phyloP scores from a whole-genome alignment of 1,140 invertebrate species.

The Probaryconus sp. region DNA sequence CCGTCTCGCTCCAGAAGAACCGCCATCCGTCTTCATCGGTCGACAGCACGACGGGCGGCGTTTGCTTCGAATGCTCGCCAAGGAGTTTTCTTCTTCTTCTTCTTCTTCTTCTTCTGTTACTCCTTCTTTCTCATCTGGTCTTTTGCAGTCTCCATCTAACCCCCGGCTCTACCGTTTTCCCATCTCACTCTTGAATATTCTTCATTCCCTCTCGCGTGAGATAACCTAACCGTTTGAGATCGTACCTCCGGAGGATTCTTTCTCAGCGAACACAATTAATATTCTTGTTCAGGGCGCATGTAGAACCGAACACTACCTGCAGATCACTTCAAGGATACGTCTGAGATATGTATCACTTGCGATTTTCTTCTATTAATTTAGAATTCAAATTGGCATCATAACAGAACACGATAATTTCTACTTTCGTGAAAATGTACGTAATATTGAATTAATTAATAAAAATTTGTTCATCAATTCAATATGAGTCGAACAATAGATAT shows the following conservation, averaged over 20 bases:
- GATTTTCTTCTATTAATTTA: conserved; percentile 42
- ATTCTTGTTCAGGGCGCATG: conserved; percentile 69
- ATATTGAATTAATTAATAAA: no score
- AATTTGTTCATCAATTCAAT: no score
- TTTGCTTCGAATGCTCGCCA: conserved; percentile 79
- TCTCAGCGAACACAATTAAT: conserved; percentile 70
- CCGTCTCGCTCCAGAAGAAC: conserved; percentile 67
- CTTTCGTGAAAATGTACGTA: no score
- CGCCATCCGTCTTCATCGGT: conserved; percentile 79
- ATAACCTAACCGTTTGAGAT: conserved; percentile 71
- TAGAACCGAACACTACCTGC: conserved; percentile 63
- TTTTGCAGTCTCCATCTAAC: conserved; percentile 56
- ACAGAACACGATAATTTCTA: no score
- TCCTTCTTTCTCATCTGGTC: conserved; percentile 39
- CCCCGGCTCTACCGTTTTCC: conserved; percentile 52
- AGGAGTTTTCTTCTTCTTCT: conserved; percentile 75
- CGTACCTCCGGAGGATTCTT: conserved; percentile 59
- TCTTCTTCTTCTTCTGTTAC: conserved; percentile 52
- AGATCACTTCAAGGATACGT: conserved; percentile 68
- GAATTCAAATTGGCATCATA: background rate
- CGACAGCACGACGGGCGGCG: conserved; percentile 79
- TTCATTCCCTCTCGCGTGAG: conserved; percentile 62
- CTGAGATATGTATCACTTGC: conserved; percentile 68
- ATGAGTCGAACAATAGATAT: no score
- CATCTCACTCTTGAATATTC: conserved; percentile 62